Conservation (phyloP, 2,797 vertebrate genomes). For the Glyptemys insculpta region DNA sequence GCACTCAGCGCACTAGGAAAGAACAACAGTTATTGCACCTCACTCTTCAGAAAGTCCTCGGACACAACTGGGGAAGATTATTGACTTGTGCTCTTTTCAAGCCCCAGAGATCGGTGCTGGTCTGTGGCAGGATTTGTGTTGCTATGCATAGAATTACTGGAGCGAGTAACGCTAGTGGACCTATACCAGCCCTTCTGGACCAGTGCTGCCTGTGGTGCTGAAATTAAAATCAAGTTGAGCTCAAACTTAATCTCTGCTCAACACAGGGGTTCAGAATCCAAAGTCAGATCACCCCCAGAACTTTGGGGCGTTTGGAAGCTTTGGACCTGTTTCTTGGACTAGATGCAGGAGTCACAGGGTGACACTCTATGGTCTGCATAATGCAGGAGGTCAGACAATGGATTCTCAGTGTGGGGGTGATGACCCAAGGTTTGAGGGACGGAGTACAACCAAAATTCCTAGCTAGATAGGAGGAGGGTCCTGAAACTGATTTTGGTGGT, state of each 20-base stretch:
- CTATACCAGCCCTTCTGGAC: not conserved
- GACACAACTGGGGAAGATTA: not conserved
- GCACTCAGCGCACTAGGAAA: not conserved
- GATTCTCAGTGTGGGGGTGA: not conserved
- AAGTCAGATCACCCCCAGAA: not conserved
- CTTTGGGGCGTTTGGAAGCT: not conserved
- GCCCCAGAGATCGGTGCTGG: not conserved
- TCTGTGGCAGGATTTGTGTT: not conserved
- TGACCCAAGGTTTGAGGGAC: not conserved
- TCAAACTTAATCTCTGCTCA: not conserved
- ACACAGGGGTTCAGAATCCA: not conserved
- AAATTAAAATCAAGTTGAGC: not conserved
- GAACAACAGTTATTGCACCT: not conserved
- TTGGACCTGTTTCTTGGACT: not conserved
- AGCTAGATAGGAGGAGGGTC: too few species aligned
- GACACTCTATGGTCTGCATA: not conserved
- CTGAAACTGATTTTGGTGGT: not conserved
- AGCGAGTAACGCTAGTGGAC: not conserved
- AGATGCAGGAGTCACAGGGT: not conserved
- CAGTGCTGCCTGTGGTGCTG: not conserved
- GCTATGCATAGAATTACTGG: not conserved
- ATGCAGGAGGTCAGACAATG: not conserved
- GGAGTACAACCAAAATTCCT: not conserved
- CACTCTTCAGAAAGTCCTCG: not conserved
- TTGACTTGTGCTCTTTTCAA: not conserved